Conservation (phyloP, 2,113 vertebrate genomes). For the Oxyruncus cristatus region DNA sequence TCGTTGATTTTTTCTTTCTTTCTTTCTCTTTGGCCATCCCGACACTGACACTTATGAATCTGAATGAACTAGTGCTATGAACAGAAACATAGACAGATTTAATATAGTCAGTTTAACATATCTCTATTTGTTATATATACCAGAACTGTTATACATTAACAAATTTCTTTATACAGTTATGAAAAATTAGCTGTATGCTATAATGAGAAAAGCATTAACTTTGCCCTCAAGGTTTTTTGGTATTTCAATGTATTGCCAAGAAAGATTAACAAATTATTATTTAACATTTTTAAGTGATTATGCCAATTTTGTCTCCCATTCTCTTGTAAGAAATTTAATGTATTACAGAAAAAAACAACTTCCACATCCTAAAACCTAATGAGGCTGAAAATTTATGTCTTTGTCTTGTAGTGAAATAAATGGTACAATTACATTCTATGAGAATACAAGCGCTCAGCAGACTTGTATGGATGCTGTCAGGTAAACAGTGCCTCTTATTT, state of each 20-base stretch:
- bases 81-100: background rate
- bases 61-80: background rate
- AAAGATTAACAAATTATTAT: background rate
- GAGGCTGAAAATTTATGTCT: background rate
- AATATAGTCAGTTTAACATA: background rate
- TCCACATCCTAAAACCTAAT: slow-evolving; percentile 1
- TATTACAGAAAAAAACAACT: slow-evolving; percentile 9
- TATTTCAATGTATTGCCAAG: slow-evolving; percentile 1
- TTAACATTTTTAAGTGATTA: slow-evolving; percentile 1
- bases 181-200: slow-evolving; percentile 21
- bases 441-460: background rate
- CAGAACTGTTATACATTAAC: background rate
- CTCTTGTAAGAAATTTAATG: background rate
- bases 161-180: background rate
- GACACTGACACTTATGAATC: background rate
- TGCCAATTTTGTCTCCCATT: background rate
- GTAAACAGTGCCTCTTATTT: background rate
- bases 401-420: slow-evolving; percentile 4
- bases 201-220: background rate
- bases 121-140: background rate
- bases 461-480: background rate
- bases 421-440: background rate
- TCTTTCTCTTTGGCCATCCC: no score
- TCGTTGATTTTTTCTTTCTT: no score
- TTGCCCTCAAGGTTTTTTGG: background rate